Conservation (phyloP, 2,888 invertebrate species). For the Enoplolaimus lenunculus region DNA sequence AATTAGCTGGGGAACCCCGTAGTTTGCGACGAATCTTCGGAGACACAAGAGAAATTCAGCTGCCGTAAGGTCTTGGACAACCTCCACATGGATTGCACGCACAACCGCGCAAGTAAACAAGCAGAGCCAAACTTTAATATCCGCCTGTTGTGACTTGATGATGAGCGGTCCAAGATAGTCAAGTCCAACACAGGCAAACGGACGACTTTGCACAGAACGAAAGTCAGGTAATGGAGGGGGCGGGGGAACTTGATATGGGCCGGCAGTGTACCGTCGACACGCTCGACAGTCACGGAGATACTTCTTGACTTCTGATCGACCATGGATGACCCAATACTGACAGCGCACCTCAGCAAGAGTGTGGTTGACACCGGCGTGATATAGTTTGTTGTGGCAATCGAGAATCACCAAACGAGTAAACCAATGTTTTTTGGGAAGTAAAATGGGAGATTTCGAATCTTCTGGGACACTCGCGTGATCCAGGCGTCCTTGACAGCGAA, state of each 20-base stretch:
- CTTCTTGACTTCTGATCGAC: constrained; percentile 13
- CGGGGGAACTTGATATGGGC: constrained; percentile 11
- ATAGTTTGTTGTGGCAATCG: constrained; percentile 9
- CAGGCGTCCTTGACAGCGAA: constrained; percentile 13
- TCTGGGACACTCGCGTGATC: constrained; percentile 9
- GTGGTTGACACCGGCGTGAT: constrained; percentile 14
- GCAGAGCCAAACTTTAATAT: constrained; percentile 33
- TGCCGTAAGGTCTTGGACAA: constrained; percentile 34
- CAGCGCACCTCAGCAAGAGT: constrained; percentile 8
- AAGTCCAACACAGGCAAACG: constrained; percentile 11
- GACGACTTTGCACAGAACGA: background rate
- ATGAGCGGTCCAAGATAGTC: constrained; percentile 26
- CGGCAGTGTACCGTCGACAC: constrained; percentile 3
- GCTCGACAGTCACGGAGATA: constrained; percentile 2
- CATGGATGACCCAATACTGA: constrained; percentile 15
- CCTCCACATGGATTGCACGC: constrained; percentile 40
- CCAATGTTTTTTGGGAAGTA: constrained; percentile 9
- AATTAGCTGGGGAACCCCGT: constrained; percentile 13
- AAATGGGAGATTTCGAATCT: constrained; percentile 15
- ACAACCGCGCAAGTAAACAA: constrained; percentile 42
- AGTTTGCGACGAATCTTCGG: constrained; percentile 25
- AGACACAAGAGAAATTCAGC: constrained; percentile 34
- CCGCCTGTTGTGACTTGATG: constrained; percentile 30
- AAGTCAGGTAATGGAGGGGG: constrained; percentile 3
- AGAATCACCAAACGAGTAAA: constrained; percentile 12